phyloP scores from a whole-genome alignment of 2,888 invertebrate species.

The Myopa testacea region DNA sequence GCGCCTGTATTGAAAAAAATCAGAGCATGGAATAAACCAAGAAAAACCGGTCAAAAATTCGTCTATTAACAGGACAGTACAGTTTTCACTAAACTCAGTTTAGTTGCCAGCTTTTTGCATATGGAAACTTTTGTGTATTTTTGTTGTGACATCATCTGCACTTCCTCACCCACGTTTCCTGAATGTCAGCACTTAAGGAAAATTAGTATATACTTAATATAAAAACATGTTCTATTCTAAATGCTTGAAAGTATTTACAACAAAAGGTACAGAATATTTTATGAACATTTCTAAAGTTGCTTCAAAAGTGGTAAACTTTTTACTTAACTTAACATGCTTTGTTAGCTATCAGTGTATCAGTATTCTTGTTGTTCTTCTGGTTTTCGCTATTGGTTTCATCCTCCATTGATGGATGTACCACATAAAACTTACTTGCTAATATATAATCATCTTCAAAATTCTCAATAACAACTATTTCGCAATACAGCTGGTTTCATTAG shows the following conservation, averaged over 20 bases:
- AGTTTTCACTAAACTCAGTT: neutral
- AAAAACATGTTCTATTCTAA: constrained; percentile 30
- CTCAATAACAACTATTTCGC: constrained; percentile 21
- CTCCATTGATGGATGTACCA: constrained; percentile 12
- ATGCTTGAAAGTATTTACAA: constrained; percentile 35
- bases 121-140: constrained; percentile 8
- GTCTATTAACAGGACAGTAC: no score
- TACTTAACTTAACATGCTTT: neutral
- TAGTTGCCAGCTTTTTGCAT: neutral
- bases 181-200: constrained; percentile 11
- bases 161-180: constrained; percentile 31
- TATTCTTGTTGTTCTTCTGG: constrained; percentile 6
- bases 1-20: no score
- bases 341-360: neutral
- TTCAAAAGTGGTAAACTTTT: neutral
- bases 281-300: constrained; percentile 3
- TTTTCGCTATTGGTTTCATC: neutral
- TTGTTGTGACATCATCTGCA: neutral
- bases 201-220: neutral
- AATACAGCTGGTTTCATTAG: constrained; percentile 8
- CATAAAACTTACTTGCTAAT: constrained; percentile 41
- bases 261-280: constrained; percentile 1
- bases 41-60: no score
- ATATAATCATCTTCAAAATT: constrained; percentile 42
- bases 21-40: no score